Evolutionary conservation across 1,140 invertebrate species (phyloP), one percentile per base, ranked within the genome.

Genomic region (Ceratosolen fusciceps): DNA sequence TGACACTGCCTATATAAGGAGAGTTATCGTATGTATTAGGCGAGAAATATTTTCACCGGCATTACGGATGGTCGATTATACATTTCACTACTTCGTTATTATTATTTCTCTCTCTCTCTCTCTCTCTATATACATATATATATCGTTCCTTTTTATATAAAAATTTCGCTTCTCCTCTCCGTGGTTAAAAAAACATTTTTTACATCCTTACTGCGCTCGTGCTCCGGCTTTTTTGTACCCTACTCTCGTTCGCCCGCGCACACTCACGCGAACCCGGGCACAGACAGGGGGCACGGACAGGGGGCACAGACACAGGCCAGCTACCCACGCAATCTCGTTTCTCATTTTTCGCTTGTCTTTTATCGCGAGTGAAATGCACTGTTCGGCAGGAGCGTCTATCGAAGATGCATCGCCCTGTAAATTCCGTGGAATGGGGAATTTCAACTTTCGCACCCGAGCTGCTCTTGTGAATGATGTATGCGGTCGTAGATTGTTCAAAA

Each of bases 331-430:
- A n/a, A n/a, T n/a, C 12, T 37, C 24, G 16, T 67, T n/a, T 5
- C 34, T 39, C 37, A 1, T 47, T 49, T 29, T 60, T 74, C 24
- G 12, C 12, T 31, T 19, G 58, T 67, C 43, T 76, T 67, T 21
- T 12, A 43, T 4, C 43, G 19, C 9, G 56, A 29, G 8, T 10
- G 29, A 49, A 76, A 67, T 68, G 62, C 58, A 58, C 65, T 70
- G 34, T 21, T 43, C 14, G 19, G 52, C 37, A 62, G 47, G 31
- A 49, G 56, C 74, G 65, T 77, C 65, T 77, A 77, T 76, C 74
- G 74, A 77, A 70, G 74, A 70, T 49, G 49, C 65, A 77, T 77
- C 74, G 62, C 65, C 31, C 74, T 77, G 74, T 77, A 77, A 77
- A 77, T 70, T 68, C 74, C 65, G 24, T 65, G 24, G 10, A 67